Evolutionary conservation across 1,140 invertebrate species (phyloP).

Genomic region (Stenopsyche tienmushanensis): DNA sequence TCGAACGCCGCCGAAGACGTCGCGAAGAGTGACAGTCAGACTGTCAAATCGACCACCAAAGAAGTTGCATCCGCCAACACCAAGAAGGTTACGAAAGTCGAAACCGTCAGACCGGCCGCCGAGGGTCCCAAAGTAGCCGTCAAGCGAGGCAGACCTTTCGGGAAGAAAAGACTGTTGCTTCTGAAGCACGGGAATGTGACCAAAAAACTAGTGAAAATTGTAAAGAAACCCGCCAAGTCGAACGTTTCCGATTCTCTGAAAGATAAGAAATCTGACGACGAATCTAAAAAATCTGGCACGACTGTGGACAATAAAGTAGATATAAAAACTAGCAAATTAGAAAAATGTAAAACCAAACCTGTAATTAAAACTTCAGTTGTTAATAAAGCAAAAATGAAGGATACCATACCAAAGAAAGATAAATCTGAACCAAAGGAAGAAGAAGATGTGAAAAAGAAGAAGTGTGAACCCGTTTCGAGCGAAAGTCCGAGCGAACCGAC

Average conservation of each 20-base stretch:
- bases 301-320: slow-evolving; percentile 18
- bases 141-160: not conserved
- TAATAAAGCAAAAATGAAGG: slow-evolving; percentile 10
- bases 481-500: not conserved
- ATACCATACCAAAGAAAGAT: slow-evolving; percentile 23
- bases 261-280: not conserved
- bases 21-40: not conserved
- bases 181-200: not conserved
- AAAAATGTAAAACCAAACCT: slow-evolving; percentile 15
- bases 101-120: not conserved
- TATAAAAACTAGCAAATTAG: slow-evolving; percentile 11
- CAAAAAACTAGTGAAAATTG: slow-evolving; percentile 7
- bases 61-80: not conserved
- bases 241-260: not conserved
- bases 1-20: not conserved
- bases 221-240: not conserved
- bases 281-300: too few species aligned
- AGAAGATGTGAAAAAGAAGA: not conserved
- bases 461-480: not conserved
- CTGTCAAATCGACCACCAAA: not conserved
- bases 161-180: slow-evolving; percentile 2
- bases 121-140: slow-evolving; percentile 13
- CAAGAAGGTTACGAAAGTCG: not conserved
- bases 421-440: slow-evolving; percentile 24
- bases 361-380: not conserved